phyloP scores from a whole-genome alignment of 2,113 vertebrate genomes.

The Brienomyrus longianalis region DNA sequence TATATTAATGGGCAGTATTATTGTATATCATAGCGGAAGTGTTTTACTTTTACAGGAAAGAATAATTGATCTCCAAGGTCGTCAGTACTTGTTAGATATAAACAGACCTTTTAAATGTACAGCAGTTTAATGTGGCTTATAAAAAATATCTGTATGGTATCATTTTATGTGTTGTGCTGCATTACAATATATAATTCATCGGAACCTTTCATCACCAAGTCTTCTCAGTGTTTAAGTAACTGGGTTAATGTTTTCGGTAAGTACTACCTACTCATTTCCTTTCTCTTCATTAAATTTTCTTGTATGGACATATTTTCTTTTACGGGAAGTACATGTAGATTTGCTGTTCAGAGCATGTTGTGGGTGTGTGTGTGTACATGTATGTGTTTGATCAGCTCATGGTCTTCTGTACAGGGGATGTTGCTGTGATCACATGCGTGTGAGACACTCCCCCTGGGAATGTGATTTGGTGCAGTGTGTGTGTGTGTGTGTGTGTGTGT shows the following conservation, averaged over 20 bases:
- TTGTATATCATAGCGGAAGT: background rate
- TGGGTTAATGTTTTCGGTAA: background rate
- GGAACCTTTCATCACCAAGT: background rate
- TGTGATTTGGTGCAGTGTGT: background rate
- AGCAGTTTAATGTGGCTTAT: background rate
- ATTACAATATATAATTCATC: background rate
- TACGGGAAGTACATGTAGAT: background rate
- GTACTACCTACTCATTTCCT: background rate
- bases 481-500: background rate
- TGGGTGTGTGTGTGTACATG: background rate
- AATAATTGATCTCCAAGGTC: background rate
- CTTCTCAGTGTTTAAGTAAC: background rate
- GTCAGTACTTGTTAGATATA: background rate
- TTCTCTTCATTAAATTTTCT: background rate
- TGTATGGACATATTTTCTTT: background rate
- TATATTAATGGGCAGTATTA: background rate
- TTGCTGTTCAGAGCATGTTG: background rate
- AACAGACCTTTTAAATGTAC: background rate
- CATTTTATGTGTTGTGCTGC: background rate
- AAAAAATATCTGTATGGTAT: background rate
- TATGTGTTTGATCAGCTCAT: background rate
- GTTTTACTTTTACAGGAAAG: background rate
- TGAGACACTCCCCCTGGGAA: background rate
- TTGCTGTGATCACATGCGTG: slow-evolving; percentile 2
- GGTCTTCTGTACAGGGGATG: background rate